Evolutionary conservation across 2,888 invertebrate species (phyloP).

Genomic region (Pristionchus entomophagus): DNA sequence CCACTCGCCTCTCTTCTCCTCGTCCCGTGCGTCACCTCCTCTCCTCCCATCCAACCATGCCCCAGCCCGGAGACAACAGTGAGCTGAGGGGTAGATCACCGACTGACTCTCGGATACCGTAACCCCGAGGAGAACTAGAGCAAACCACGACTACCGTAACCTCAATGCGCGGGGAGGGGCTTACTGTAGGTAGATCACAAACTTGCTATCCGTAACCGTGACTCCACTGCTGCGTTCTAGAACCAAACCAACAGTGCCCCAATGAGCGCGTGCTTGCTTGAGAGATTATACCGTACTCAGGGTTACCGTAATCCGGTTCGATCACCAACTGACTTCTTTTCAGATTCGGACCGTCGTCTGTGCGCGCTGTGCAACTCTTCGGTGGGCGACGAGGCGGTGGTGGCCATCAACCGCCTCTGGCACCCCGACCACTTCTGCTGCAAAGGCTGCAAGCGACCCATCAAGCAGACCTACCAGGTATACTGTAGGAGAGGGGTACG

Average conservation of each 20-base stretch:
- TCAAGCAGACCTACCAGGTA: slow-evolving; percentile 74
- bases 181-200: no score
- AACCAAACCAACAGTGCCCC: no score
- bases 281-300: no score
- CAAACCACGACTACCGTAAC: background rate
- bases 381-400: slow-evolving; percentile 66
- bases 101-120: background rate
- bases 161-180: no score
- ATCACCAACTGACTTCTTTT: background rate
- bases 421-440: slow-evolving; percentile 99
- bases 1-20: background rate
- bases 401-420: slow-evolving; percentile 96
- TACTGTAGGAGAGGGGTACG: background rate
- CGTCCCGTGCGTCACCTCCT: background rate
- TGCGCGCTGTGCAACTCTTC: slow-evolving; percentile 69
- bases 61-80: slow-evolving; percentile 21
- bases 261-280: no score
- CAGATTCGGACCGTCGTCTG: slow-evolving; percentile 64
- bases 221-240: no score
- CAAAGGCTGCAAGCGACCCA: slow-evolving; percentile 84
- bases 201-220: no score
- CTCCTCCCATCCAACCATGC: slow-evolving; percentile 7
- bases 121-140: background rate
- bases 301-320: background rate
- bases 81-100: background rate